A percentile compares a stretch with the other conserved stretches of the same genome.
phyloP scores from a whole-genome alignment of 53 echinoderm and acorn worm species.

The Stichopus horrens region DNA sequence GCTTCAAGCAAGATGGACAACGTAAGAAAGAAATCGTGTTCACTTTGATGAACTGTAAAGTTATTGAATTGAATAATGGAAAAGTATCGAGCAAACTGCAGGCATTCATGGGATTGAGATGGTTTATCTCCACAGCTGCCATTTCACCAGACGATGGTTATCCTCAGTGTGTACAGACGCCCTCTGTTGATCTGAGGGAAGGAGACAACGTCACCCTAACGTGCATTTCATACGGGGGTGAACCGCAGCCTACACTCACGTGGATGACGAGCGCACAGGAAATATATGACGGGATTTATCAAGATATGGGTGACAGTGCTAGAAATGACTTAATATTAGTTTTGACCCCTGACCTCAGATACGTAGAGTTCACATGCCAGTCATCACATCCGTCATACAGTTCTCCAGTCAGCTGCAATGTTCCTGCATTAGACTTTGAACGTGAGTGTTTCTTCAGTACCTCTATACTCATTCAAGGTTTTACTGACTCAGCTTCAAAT shows the following conservation, averaged over 20 bases:
- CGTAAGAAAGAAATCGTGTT: too few relatives aligned
- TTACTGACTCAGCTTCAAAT: too few relatives aligned
- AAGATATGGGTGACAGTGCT: slow-evolving; percentile 43
- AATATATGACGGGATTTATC: slow-evolving; percentile 47
- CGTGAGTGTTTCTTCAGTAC: slow-evolving; percentile 54
- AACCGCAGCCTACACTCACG: slow-evolving; percentile 76
- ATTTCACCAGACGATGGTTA: slow-evolving; percentile 59
- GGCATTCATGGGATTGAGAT: too few relatives aligned
- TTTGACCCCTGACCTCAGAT: slow-evolving; percentile 69
- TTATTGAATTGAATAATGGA: too few relatives aligned
- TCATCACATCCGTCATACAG: slow-evolving; percentile 80
- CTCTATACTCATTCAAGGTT: too few relatives aligned
- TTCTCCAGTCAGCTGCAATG: slow-evolving; percentile 68
- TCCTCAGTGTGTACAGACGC: slow-evolving; percentile 69
- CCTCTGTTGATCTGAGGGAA: slow-evolving; percentile 60
- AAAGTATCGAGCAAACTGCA: too few relatives aligned
- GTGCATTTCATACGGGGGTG: slow-evolving; percentile 79
- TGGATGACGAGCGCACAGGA: slow-evolving; percentile 70
- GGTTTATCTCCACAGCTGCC: slow-evolving; percentile 55
- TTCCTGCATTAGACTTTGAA: slow-evolving; percentile 64
- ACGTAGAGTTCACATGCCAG: slow-evolving; percentile 70
- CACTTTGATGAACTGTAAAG: too few relatives aligned
- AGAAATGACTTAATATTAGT: slow-evolving; percentile 63
- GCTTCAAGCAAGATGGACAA: too few relatives aligned
- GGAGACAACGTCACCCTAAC: slow-evolving; percentile 70